Percentiles rank a stretch among this genome's conserved stretches.
phyloP scores from a whole-genome alignment of 2,113 vertebrate genomes.

The Gasterosteus aculeatus region DNA sequence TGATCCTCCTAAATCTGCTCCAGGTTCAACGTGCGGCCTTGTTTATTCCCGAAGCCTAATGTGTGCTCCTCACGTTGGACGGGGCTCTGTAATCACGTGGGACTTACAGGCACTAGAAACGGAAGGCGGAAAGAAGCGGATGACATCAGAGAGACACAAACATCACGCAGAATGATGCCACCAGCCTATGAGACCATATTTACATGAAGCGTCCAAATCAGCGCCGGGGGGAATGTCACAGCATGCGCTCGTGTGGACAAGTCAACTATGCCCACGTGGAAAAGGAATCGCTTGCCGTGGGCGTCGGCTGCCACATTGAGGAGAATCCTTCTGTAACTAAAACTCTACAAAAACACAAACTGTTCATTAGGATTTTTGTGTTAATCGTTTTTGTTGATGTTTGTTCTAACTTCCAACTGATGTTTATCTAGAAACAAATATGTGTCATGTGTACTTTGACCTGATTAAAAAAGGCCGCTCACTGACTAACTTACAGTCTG shows the following conservation, averaged over 20 bases:
- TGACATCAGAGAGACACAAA: background rate
- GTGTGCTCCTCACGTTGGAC: background rate
- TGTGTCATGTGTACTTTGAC: background rate
- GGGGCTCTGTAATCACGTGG: background rate
- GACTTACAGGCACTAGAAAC: background rate
- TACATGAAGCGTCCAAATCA: background rate
- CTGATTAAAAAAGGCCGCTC: background rate
- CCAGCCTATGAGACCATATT: background rate
- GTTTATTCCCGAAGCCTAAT: background rate
- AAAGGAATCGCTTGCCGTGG: background rate
- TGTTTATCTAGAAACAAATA: background rate
- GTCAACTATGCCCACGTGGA: background rate
- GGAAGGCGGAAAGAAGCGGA: background rate
- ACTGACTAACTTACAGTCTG: background rate
- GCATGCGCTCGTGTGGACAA: background rate
- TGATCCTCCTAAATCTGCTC: background rate
- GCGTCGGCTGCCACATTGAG: background rate
- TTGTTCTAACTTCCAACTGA: background rate
- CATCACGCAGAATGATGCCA: background rate
- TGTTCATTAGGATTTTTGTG: background rate
- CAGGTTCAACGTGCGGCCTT: background rate
- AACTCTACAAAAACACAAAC: background rate
- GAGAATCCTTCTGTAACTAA: background rate
- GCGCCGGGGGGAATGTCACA: background rate
- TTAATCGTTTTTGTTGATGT: background rate